These are phyloP conservation scores for Hyla sarda DNA, from an alignment of 2,113 vertebrate genomes.

Conservation along the genomic window DNA sequence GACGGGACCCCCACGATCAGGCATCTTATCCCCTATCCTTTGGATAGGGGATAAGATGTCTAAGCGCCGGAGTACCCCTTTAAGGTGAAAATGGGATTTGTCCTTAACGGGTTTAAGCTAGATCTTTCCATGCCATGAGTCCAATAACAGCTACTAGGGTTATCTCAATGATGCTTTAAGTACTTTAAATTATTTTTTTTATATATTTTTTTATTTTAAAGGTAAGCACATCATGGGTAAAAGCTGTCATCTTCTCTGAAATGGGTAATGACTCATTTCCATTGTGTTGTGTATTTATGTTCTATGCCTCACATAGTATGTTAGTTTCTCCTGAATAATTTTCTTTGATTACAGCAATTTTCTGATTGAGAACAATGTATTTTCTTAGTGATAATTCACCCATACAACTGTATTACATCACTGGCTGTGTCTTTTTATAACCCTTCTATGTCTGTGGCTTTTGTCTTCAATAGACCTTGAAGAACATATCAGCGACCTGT, in stretches of 20 bases:
- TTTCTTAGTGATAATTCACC: neutral
- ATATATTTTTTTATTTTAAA: neutral
- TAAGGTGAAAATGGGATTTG: too few relatives aligned
- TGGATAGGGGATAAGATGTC: too few relatives aligned
- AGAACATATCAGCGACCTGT: neutral
- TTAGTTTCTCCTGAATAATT: neutral
- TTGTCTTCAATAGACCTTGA: conserved; percentile 24
- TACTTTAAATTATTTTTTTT: too few relatives aligned
- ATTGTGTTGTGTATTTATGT: neutral
- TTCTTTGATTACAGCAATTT: neutral
- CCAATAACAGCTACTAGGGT: neutral
- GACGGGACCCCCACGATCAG: too few relatives aligned
- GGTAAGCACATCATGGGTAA: neutral
- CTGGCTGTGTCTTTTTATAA: neutral
- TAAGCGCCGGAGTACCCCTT: too few relatives aligned
- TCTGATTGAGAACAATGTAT: neutral
- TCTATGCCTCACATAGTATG: neutral
- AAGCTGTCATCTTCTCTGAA: neutral
- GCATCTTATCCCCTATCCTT: too few relatives aligned
- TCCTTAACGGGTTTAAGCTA: too few relatives aligned
- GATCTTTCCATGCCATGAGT: too few relatives aligned
- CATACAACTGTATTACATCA: neutral
- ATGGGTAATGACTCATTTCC: neutral
- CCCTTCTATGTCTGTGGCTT: neutral
- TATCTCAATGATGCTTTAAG: neutral